Evolutionary conservation across 2,113 vertebrate species (phyloP), one percentile per base, ranked within the genome.

Genomic region (Psophia crepitans): DNA sequence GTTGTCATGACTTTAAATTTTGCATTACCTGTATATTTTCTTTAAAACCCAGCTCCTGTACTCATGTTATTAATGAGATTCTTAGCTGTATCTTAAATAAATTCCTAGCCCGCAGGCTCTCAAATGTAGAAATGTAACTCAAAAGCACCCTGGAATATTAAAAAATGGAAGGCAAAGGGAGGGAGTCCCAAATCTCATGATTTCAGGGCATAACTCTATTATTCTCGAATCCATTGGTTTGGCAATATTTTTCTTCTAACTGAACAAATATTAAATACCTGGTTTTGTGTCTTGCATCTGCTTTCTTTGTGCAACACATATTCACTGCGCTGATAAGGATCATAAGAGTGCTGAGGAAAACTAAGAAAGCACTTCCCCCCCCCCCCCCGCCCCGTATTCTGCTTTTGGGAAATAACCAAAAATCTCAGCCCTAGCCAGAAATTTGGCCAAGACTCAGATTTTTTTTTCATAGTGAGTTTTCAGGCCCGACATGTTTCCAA

Each of bases 241-340:
- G 82, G 49, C 49, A 93, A 64, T 94, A 74, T 94, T 94, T 84
- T 94, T 84, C 46, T 86, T 96, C 51, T 81, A 77, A 56, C 33
- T 70, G 80, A 94, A 48, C 51, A 94, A 93, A 93, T 43, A 86
- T 88, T 80, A 73, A 83, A 63, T 56, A 64, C 51, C 43, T 9
- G 0, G 11, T 2, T 88, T 86, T 63, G 35, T 49, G 33, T 74
- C 75, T 94, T 75, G 60, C 30, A 60, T 88, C 33, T 44, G 28
- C 43, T 66, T 66, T 32, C 49, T 74, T 92, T 81, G 28, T 92
- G 46, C 66, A 79, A 33, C 33, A 21, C 0, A 0, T 46, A 33
- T 46, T 88, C 46, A 10, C 27, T 68, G 53, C 41, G 51, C 68
- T 81, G 53, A n/a, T 87, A 85, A 69, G 54, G n/a, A 73, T 41